Conservation (phyloP, 1,140 invertebrate genomes). For the Carposina sasakii region DNA sequence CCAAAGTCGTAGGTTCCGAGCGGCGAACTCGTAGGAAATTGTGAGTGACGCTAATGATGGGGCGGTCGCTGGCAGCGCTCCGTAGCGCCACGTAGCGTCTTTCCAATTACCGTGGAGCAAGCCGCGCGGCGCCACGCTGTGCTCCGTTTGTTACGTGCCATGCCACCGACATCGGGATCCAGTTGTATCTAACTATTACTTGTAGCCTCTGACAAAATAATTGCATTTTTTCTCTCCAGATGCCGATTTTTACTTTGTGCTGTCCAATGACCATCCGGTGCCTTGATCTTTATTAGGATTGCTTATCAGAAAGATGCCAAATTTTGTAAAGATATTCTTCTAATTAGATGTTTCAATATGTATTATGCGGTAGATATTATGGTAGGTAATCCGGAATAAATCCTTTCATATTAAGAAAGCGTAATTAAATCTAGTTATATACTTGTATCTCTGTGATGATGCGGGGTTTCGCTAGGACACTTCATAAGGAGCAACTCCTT, state of each 20-base stretch:
- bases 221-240: constrained; percentile 6
- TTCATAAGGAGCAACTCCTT: too few relatives aligned
- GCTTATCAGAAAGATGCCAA: too few relatives aligned
- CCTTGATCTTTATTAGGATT: too few relatives aligned
- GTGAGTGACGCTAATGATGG: constrained; percentile 68
- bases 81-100: constrained; percentile 53
- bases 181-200: constrained; percentile 47
- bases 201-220: constrained; percentile 25
- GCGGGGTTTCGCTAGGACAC: too few relatives aligned
- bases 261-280: too few relatives aligned
- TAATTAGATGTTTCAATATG: background rate
- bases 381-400: too few relatives aligned
- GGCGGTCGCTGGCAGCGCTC: constrained; percentile 44
- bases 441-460: too few relatives aligned
- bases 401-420: too few relatives aligned
- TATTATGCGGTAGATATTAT: too few relatives aligned
- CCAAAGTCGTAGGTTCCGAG: constrained; percentile 16
- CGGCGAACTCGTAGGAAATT: constrained; percentile 35
- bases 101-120: constrained; percentile 55
- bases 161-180: constrained; percentile 57
- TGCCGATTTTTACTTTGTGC: too few relatives aligned
- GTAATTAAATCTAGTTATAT: too few relatives aligned
- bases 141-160: constrained; percentile 61
- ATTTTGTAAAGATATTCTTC: background rate
- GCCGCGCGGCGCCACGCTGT: constrained; percentile 49